Evolutionary conservation across 2,113 vertebrate species (phyloP), one percentile per base, ranked within the genome.

Genomic region (Chloropsis hardwickii): DNA sequence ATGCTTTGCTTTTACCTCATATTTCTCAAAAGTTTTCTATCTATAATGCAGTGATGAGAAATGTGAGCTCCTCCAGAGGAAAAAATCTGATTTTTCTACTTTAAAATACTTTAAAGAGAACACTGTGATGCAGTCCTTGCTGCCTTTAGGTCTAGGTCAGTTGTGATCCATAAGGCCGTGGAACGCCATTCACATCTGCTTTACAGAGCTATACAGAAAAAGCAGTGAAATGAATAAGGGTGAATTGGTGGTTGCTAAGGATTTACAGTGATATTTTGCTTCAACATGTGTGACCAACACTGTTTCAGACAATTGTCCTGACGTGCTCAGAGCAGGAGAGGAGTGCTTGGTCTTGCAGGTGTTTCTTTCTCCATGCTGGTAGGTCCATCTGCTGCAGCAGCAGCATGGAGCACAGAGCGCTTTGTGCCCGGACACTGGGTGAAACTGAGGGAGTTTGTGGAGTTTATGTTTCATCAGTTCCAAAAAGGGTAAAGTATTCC

Each of bases 371-470:
- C 61, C 7, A 0, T 58, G 19, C 56, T 50, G n/a, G n/a, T 37
- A 10, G 21, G 27, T 72, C 28, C 31, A 14, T 45, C 13, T 31
- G 57, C 81, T 57, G 81, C 56, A 37, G 33, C 42, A 74, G 73
- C 56, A 82, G 47, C 48, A 15, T 76, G 53, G 35, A 67, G 67
- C 47, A 33, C 25, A 37, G 67, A 12, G 17, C 2, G 2, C 45
- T 35, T 69, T 57, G n/a, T 89, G 81, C 31, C 56, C 2, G 2
- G n/a, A 14, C 50, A 31, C 18, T 57, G 37, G 16, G 24, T 56
- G 56, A 81, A 87, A 71, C 12, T 33, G 58, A 14, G 0, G 0
- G 12, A n/a, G 14, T 79, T 66, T 48, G 20, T 53, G 51, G n/a
- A 81, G 33, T 44, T 64, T n/a, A 19, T 28, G 23, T 81, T 95